phyloP scores from a whole-genome alignment of 2,113 vertebrate genomes.

The Octodon degus region DNA sequence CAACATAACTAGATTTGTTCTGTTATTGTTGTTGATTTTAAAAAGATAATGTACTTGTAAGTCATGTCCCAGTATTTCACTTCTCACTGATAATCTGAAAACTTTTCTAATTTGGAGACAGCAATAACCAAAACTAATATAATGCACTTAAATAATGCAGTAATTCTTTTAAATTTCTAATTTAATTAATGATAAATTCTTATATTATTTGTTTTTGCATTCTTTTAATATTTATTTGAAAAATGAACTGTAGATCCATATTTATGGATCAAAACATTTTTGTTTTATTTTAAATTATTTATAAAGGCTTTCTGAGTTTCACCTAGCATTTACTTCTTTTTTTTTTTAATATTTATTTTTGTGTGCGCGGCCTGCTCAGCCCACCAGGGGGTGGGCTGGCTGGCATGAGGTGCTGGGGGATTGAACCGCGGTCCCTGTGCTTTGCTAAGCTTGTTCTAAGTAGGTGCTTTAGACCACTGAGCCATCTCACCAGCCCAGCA shows the following conservation, averaged over 20 bases:
- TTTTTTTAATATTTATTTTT: too few relatives aligned
- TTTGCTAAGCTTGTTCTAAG: too few relatives aligned
- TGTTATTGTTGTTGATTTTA: neutral
- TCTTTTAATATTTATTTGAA: slow-evolving; percentile 40
- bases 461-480: too few relatives aligned
- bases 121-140: neutral
- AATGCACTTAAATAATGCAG: slow-evolving; percentile 1
- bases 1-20: neutral
- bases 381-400: too few relatives aligned
- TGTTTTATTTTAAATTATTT: slow-evolving; percentile 50
- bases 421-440: too few relatives aligned
- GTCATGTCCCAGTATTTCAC: slow-evolving; percentile 30
- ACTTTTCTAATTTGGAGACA: slow-evolving; percentile 37
- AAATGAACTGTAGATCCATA: slow-evolving; percentile 17
- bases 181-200: neutral
- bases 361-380: too few relatives aligned
- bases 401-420: too few relatives aligned
- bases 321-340: slow-evolving; percentile 16
- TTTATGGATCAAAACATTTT: neutral
- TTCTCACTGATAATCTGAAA: slow-evolving; percentile 12
- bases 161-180: neutral
- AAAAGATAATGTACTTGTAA: neutral
- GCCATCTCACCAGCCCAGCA: too few relatives aligned
- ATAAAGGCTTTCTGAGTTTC: slow-evolving; percentile 45
- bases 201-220: slow-evolving; percentile 18